Percentiles rank a stretch among this genome's conserved stretches.
Conservation (phyloP, 2,888 invertebrate genomes). For the Hipparchia sbordonii region DNA sequence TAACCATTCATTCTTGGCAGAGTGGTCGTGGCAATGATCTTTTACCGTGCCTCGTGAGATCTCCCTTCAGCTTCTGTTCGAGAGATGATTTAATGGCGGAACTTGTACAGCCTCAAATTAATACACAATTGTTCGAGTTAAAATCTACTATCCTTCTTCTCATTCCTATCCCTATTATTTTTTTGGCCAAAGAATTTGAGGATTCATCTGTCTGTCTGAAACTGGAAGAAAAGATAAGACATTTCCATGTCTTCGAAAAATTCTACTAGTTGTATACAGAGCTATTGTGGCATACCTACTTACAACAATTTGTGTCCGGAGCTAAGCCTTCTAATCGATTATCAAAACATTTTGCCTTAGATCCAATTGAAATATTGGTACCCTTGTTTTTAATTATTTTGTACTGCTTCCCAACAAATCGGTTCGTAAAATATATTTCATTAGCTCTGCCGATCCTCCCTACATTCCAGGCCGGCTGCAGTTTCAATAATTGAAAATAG, state of each 20-base stretch:
- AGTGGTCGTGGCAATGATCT: no score
- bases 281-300: no score
- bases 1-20: background rate
- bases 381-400: constrained; percentile 24
- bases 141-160: constrained; percentile 39
- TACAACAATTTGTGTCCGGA: no score
- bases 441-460: constrained; percentile 58
- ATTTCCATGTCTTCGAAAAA: no score
- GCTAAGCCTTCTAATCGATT: no score
- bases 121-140: constrained; percentile 58
- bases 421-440: constrained; percentile 45
- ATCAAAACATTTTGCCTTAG: background rate
- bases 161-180: no score
- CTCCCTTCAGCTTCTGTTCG: background rate
- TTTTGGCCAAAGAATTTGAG: no score
- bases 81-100: no score
- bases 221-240: no score
- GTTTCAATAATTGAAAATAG: constrained; percentile 82
- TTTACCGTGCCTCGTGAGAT: background rate
- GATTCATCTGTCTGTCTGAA: no score
- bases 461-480: constrained; percentile 71
- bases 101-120: constrained; percentile 65
- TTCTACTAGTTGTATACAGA: no score
- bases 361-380: background rate
- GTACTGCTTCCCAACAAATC: constrained; percentile 34